Evolutionary conservation across 2,113 vertebrate species (phyloP).

Genomic region (Amblyornis subalaris): DNA sequence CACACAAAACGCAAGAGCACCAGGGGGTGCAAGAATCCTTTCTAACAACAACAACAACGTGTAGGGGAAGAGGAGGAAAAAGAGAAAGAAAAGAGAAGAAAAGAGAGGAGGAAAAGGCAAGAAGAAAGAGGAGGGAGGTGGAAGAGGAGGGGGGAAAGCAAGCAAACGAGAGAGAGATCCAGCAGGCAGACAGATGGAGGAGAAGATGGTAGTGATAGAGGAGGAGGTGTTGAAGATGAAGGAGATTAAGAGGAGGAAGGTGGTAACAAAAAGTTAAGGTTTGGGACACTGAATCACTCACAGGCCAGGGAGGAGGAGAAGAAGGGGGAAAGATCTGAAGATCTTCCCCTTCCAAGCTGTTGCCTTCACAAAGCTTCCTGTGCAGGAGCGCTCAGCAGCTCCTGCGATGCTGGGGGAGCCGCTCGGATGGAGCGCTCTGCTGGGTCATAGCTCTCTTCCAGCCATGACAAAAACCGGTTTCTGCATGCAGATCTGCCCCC

Average conservation of each 20-base stretch:
- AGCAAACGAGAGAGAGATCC: slow-evolving; percentile 44
- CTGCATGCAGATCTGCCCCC: slow-evolving; percentile 61
- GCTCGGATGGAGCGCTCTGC: slow-evolving; percentile 36
- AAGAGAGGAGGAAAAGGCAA: slow-evolving; percentile 51
- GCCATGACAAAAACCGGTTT: slow-evolving; percentile 63
- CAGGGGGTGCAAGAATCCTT: slow-evolving; percentile 98
- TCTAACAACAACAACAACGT: slow-evolving; percentile 79
- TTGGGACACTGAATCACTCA: slow-evolving; percentile 76
- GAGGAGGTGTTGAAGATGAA: slow-evolving; percentile 71
- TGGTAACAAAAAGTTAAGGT: slow-evolving; percentile 77
- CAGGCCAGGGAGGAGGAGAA: slow-evolving; percentile 70
- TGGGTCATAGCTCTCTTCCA: slow-evolving; percentile 65
- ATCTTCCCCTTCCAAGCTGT: slow-evolving; percentile 67
- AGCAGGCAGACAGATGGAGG: slow-evolving; percentile 51
- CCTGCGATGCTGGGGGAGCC: slow-evolving; percentile 53
- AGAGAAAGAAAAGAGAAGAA: slow-evolving; percentile 33
- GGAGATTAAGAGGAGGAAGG: slow-evolving; percentile 70
- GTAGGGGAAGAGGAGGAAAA: slow-evolving; percentile 62
- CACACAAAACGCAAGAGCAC: slow-evolving; percentile 95
- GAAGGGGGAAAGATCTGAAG: slow-evolving; percentile 60
- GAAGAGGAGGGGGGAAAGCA: slow-evolving; percentile 46
- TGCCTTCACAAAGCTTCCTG: slow-evolving; percentile 70
- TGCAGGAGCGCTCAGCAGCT: slow-evolving; percentile 57
- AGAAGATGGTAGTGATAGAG: slow-evolving; percentile 67
- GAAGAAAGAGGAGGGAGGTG: slow-evolving; percentile 48